These are phyloP conservation scores for Antechinus flavipes DNA, from an alignment of 2,113 vertebrate genomes.

Conservation along the genomic window DNA sequence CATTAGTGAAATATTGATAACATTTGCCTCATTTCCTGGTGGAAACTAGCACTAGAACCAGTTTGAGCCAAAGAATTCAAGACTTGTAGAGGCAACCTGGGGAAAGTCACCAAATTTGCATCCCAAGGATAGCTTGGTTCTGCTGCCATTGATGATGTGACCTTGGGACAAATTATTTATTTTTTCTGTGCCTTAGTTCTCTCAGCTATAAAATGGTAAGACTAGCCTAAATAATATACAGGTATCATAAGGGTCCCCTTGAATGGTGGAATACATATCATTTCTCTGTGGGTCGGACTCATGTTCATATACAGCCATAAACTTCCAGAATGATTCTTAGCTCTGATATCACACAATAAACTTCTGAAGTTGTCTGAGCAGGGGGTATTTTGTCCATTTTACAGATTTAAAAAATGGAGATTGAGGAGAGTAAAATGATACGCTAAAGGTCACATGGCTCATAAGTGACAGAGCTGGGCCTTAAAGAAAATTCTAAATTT, in stretches of 20 bases:
- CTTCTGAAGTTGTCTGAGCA: neutral
- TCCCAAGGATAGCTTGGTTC: neutral
- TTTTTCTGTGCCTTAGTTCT: neutral
- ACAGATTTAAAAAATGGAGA: neutral
- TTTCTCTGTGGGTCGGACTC: neutral
- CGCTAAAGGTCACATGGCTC: neutral
- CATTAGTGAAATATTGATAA: constrained; percentile 64
- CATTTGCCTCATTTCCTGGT: neutral
- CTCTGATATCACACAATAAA: neutral
- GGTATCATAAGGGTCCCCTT: neutral
- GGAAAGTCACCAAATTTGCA: neutral
- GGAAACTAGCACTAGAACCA: neutral
- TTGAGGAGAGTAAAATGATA: neutral
- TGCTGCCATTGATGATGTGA: neutral
- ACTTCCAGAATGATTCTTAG: neutral
- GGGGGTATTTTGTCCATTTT: neutral
- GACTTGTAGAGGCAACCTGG: neutral
- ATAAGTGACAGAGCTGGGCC: neutral
- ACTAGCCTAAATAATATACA: neutral
- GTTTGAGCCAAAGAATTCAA: neutral
- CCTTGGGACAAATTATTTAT: neutral
- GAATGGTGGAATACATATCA: neutral
- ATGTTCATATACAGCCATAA: neutral
- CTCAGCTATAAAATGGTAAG: neutral
- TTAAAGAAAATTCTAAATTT: neutral